phyloP scores from a whole-genome alignment of 2,888 invertebrate genomes.

The Tenthredo distinguenda region DNA sequence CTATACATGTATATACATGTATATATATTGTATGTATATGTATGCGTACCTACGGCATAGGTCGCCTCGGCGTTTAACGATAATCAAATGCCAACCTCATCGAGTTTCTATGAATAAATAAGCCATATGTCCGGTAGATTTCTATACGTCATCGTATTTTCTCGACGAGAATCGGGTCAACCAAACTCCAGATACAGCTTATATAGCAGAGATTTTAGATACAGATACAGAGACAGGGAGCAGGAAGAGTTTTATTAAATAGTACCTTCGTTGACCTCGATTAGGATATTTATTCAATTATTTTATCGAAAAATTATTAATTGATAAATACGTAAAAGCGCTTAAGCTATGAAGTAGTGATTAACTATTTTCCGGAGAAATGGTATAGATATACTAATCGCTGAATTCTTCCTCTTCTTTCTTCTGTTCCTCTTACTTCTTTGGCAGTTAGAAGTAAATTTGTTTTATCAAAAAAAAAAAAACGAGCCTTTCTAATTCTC shows the following conservation, averaged over 20 bases:
- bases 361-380: conserved; percentile 13
- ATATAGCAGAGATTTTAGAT: not conserved
- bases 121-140: conserved; percentile 49
- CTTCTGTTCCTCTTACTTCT: not conserved
- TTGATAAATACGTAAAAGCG: not conserved
- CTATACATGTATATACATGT: not conserved
- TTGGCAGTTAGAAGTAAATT: not conserved
- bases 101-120: conserved; percentile 51
- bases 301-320: not conserved
- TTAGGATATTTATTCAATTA: not conserved
- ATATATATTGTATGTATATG: not conserved
- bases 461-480: not conserved
- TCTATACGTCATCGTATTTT: conserved; percentile 46
- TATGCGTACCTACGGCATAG: conserved; percentile 12
- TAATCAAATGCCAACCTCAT: conserved; percentile 51
- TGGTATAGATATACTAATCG: not conserved
- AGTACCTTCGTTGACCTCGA: not conserved
- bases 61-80: conserved; percentile 27
- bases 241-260: conserved; percentile 6
- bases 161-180: conserved; percentile 36
- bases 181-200: conserved; percentile 1
- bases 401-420: not conserved
- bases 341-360: not conserved
- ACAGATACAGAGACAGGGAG: not conserved
- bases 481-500: conserved; percentile 16